Evolutionary conservation across 2,888 invertebrate genomes (phyloP), one percentile per base, ranked within the genome.

Genomic region (Malthinus flaveolus): DNA sequence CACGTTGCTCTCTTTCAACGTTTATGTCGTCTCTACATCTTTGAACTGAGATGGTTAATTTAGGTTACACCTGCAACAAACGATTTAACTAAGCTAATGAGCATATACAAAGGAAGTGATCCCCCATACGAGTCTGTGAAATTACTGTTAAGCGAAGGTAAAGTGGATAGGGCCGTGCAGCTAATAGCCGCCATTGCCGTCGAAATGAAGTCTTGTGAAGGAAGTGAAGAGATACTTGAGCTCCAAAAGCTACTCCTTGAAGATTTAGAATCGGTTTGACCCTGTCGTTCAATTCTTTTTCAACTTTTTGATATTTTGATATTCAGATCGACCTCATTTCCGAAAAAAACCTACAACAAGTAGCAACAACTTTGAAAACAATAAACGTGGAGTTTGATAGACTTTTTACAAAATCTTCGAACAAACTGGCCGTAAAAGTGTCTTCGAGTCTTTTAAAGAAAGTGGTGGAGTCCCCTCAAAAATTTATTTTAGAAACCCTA

Each of bases 381-480:
- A n/a, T 56, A n/a, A 32, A 42, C 5, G 49, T 44, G 2, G 9
- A 44, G 10, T 13, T 44, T 7, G 56, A 51, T 32, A 13, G 46
- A 12, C 15, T 1, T 8, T 51, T 57, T 42, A 33, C 12, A 1
- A 47, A 23, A n/a, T 1, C 32, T 1, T 45, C 51, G 31, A 37
- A 33, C 7, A 1, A 34, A 7, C 7, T 57, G 5, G 50, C 46
- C 3, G 32, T 32, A 32, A 47, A 51, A 37, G 13, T 33, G 11
- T 48, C 56, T 8, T 6, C 42, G 6, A 39, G 34, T 10, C 10
- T 8, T 23, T 23, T 23, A 23, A 5, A 5, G 23, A 23, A 5
- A 5, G 23, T 23, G 5, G 3, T 3, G 2, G 2, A 5, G 23
- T 23, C 23, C 5, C 5, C 23, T 3, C 23, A 23, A 23, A 2